A percentile compares a stretch with the other conserved stretches of the same genome.
These are phyloP conservation scores for Tylochromis polylepis DNA, from an alignment of 2,113 vertebrate species.

Conservation along the genomic window DNA sequence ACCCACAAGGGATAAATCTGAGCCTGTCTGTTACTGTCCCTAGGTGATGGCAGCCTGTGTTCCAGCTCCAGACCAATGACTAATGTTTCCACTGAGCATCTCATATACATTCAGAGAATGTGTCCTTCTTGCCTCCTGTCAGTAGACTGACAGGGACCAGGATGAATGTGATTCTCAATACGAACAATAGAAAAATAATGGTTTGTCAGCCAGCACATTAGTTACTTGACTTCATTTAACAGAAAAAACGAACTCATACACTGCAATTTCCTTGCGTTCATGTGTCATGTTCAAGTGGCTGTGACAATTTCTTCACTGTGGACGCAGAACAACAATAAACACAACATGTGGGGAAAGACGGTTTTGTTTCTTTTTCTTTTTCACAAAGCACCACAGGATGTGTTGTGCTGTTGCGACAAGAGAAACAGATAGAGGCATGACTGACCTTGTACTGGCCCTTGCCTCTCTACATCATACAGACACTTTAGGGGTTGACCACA, in stretches of 20 bases:
- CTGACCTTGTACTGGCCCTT: slow-evolving; percentile 51
- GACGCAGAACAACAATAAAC: background rate
- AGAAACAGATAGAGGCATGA: slow-evolving; percentile 19
- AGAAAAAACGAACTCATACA: background rate
- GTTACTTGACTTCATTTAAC: slow-evolving; percentile 33
- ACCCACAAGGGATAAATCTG: slow-evolving; percentile 46
- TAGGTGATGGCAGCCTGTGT: slow-evolving; percentile 52
- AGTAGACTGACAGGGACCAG: slow-evolving; percentile 19
- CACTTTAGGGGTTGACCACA: slow-evolving; percentile 29
- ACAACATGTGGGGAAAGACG: background rate
- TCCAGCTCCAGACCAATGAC: slow-evolving; percentile 58
- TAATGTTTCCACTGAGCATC: slow-evolving; percentile 55
- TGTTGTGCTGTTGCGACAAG: background rate
- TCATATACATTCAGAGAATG: slow-evolving; percentile 48
- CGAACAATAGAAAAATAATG: slow-evolving; percentile 51
- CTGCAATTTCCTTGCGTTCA: background rate
- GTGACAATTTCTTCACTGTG: background rate
- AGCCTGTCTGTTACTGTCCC: slow-evolving; percentile 52
- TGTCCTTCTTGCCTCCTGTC: slow-evolving; percentile 32
- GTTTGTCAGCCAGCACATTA: slow-evolving; percentile 35
- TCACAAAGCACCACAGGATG: background rate
- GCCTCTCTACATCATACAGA: slow-evolving; percentile 46
- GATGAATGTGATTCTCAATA: slow-evolving; percentile 59
- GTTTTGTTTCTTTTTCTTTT: background rate
- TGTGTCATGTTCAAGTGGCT: background rate